Evolutionary conservation across 2,888 invertebrate genomes (phyloP).

Genomic region (Sthenelais limicola): DNA sequence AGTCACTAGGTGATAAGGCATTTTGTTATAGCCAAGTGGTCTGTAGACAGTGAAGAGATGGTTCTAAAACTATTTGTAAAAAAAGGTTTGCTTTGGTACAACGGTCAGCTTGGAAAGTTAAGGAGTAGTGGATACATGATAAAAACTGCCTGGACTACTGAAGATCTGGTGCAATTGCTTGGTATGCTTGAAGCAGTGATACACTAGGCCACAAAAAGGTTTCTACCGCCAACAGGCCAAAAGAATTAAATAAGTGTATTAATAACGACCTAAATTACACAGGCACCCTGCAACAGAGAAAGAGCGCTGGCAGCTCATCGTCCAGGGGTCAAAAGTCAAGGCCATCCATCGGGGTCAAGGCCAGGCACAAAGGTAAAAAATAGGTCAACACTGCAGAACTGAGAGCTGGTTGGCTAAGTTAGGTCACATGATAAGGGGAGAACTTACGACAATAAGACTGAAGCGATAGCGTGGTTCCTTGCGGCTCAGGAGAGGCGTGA

Average conservation of each 20-base stretch:
- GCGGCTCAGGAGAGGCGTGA: slow-evolving; percentile 47
- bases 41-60: no score
- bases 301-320: not conserved
- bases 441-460: slow-evolving; percentile 52
- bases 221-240: no score
- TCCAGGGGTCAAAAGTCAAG: slow-evolving; percentile 15
- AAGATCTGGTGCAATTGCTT: no score
- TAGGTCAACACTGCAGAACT: slow-evolving; percentile 34
- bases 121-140: no score
- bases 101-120: no score
- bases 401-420: slow-evolving; percentile 29
- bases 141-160: no score
- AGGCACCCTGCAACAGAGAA: slow-evolving; percentile 30
- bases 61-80: no score
- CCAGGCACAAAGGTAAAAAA: slow-evolving; percentile 30
- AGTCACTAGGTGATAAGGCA: no score
- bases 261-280: slow-evolving; percentile 27
- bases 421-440: slow-evolving; percentile 31
- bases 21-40: no score
- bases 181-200: no score
- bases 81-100: no score
- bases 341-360: slow-evolving; percentile 27
- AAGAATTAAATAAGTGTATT: slow-evolving; percentile 31
- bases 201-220: no score
- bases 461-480: slow-evolving; percentile 51